Conservation (phyloP, 2,797 vertebrate genomes). For the Sebastes alutus region DNA sequence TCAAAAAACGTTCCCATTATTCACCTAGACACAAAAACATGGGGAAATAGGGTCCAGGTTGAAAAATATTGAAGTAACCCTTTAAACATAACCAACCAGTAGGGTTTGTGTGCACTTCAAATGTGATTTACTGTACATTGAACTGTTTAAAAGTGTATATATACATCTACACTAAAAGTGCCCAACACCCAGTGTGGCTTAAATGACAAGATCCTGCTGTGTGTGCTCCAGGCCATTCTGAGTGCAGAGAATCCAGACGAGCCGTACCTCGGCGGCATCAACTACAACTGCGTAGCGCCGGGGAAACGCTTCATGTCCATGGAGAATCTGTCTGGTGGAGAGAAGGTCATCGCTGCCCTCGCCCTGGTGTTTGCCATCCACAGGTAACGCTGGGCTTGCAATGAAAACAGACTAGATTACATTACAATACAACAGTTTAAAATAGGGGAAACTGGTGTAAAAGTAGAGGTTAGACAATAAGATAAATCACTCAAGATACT, state of each 20-base stretch:
- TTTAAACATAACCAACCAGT: too few relatives aligned
- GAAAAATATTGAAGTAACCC: too few relatives aligned
- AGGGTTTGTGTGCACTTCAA: too few relatives aligned
- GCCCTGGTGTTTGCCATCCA: slow-evolving; percentile 94
- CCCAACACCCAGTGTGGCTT: too few relatives aligned
- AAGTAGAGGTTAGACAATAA: not conserved
- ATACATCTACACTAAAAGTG: too few relatives aligned
- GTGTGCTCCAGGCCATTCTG: slow-evolving; percentile 87
- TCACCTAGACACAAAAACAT: too few relatives aligned
- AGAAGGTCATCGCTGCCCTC: slow-evolving; percentile 92
- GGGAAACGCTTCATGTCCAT: slow-evolving; percentile 97
- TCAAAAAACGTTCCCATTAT: too few relatives aligned
- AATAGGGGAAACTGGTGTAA: not conserved
- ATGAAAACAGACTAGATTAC: not conserved
- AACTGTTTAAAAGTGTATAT: too few relatives aligned
- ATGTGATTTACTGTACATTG: too few relatives aligned
- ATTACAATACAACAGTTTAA: not conserved
- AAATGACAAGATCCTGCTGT: not conserved
- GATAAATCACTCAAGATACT: not conserved
- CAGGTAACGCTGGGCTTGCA: slow-evolving; percentile 81
- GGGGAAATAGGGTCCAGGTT: too few relatives aligned
- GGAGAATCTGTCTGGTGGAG: slow-evolving; percentile 96
- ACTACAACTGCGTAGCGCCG: slow-evolving; percentile 93
- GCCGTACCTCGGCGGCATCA: slow-evolving; percentile 93
- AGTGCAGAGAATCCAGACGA: slow-evolving; percentile 93